Evolutionary conservation across 1,140 invertebrate genomes (phyloP), one percentile per base, ranked within the genome.

Genomic region (Apocrypta bakeri): DNA sequence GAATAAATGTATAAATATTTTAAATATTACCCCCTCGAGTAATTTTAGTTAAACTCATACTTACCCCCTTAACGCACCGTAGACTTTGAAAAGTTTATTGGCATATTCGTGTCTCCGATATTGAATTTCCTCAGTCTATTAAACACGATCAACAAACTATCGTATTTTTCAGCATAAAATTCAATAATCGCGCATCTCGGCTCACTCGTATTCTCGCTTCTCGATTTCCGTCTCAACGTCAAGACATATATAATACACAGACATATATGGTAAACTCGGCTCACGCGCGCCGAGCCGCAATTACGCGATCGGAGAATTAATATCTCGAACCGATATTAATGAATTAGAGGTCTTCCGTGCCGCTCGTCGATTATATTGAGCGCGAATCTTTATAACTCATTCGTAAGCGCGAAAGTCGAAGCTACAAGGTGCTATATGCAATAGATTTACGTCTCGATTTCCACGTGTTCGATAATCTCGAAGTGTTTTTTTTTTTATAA

Each of bases 231-330:
- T 21, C 17, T 56, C 48, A 21, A n/a, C 48, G 17, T 4, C 48
- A 21, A 56, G 48, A n/a, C 42, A 6, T 9, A 17, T 9, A 24
- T 33, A 12, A 31, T 14, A 31, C 69, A 24, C 1, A 25, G 2
- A 9, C 11, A 56, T 56, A 17, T n/a, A 56, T 17, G n/a, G 6
- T n/a, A 76, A 25, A 17, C n/a, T n/a, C n/a, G 33, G 82, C 81
- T 63, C 77, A 83, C 79, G 83, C 76, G 69, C 64, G 68, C 77
- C 82, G 61, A 72, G 12, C 12, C 68, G 79, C 79, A 79, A 86
- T 87, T 86, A 85, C 69, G 71, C 81, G 83, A 84, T 75, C 72
- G 83, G 76, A 78, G 21, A 87, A 86, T 87, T 87, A 87, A 85
- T 86, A 86, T 84, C 83, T 68, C 76, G 80, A 76, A 11, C 64